Evolutionary conservation across 2,888 invertebrate species (phyloP), one percentile per base, ranked within the genome.

Genomic region (Ochropleura leucogaster): DNA sequence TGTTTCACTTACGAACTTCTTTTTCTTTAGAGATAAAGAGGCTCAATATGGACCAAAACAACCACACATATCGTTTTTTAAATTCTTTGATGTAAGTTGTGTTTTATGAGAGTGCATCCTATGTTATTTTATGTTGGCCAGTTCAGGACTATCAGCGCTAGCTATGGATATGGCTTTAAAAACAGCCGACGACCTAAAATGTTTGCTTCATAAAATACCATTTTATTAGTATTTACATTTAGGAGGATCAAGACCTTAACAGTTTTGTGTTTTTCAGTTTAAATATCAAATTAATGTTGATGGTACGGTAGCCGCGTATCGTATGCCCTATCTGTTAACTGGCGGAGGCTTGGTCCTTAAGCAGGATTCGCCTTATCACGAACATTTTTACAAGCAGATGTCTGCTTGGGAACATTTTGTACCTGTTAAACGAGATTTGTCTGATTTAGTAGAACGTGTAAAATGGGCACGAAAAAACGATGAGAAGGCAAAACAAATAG

Each of bases 291-390:
- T 99, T 49, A 99, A 98, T 90, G 97, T 99, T 72, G 99, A 99
- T 96, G 99, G 99, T 20, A 99, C 99, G 57, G 99, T 99, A 20
- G 99, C 99, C 40, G 99, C 99, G 0, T 99, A 99, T 93, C 97
- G 99, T 80, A 97, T 99, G 84, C 99, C 99, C 0, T 99, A 99
- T 93, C 97, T 99, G 40, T 94, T 99, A 80, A 98, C 97, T 63
- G 99, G 99, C 2, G 98, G 98, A 89, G 98, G 99, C 0, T 94
- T 99, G 77, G 98, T 99, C 18, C 96, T 99, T 18, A 99, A 99
- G 95, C 99, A 99, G 94, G 97, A 98, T 46, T 99, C 99, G 0
- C 97, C 97, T n/a, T 99, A 98, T 94, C 98, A 99, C 92, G 99
- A 99, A 96, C 98, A 98, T 96, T 99, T 99, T 94, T 99, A 99